These are phyloP conservation scores for Tinamus guttatus DNA, from an alignment of 2,113 vertebrate genomes.

Conservation along the genomic window DNA sequence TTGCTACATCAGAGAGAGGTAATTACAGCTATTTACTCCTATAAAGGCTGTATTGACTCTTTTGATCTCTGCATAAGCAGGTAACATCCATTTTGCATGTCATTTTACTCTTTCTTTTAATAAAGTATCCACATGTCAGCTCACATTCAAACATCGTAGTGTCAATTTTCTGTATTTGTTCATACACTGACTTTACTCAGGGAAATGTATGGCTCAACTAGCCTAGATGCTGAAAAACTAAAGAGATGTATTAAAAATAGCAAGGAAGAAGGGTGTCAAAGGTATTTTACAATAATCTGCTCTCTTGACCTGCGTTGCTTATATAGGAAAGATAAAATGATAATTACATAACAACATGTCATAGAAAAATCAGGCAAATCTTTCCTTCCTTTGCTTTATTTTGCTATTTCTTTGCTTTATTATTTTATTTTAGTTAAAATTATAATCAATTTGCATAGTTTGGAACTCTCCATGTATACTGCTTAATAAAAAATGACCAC, in stretches of 20 bases:
- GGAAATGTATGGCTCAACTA: not conserved
- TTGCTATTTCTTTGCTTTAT: not conserved
- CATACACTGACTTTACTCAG: not conserved
- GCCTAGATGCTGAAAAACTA: not conserved
- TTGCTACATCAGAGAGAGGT: not conserved
- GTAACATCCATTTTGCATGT: not conserved
- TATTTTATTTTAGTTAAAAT: not conserved
- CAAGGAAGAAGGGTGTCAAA: not conserved
- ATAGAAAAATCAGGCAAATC: not conserved
- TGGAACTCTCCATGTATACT: not conserved
- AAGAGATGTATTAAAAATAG: not conserved
- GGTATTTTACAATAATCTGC: not conserved
- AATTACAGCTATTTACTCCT: not conserved
- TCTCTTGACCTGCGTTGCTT: not conserved
- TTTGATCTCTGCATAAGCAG: not conserved
- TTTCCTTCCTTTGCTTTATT: not conserved
- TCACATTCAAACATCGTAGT: not conserved
- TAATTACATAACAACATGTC: not conserved
- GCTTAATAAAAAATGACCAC: not conserved
- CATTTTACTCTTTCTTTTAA: not conserved
- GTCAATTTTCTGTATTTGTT: not conserved
- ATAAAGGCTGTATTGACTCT: not conserved
- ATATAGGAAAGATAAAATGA: not conserved
- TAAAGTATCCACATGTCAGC: not conserved
- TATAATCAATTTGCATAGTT: not conserved